Percentiles rank a stretch among this genome's conserved stretches.
These are phyloP conservation scores for Poecilobothrus nobilitatus DNA, from an alignment of 2,888 invertebrate species.

Conservation along the genomic window DNA sequence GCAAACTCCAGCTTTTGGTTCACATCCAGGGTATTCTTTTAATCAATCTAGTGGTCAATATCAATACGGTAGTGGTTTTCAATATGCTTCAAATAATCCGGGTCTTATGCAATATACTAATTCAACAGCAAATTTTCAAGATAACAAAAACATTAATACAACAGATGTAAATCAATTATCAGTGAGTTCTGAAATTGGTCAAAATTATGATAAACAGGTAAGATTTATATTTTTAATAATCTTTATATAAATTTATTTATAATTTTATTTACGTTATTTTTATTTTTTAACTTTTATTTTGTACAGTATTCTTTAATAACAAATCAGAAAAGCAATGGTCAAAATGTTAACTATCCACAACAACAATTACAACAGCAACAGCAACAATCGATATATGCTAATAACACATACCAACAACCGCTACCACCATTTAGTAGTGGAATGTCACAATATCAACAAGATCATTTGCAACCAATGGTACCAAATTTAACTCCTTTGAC, in stretches of 20 bases:
- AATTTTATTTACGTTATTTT: too few species aligned
- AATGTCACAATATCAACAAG: conserved; percentile 14
- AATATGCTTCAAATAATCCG: conserved; percentile 34
- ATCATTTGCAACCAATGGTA: conserved; percentile 13
- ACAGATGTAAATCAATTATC: conserved; percentile 17
- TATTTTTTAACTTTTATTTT: background rate
- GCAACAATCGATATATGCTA: background rate
- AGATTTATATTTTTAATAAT: background rate
- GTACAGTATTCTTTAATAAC: background rate
- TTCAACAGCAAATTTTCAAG: conserved; percentile 26
- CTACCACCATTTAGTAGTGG: background rate
- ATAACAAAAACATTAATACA: conserved; percentile 18
- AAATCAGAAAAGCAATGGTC: background rate
- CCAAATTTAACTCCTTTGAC: conserved; percentile 23
- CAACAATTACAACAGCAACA: background rate
- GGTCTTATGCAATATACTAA: conserved; percentile 33
- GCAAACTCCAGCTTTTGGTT: background rate
- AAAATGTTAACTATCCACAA: background rate
- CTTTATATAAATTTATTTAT: too few species aligned
- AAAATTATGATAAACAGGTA: conserved; percentile 18
- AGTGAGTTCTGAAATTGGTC: conserved; percentile 14
- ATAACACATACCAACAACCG: background rate
- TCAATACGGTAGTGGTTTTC: conserved; percentile 56
- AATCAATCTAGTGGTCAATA: conserved; percentile 50
- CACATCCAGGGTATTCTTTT: conserved; percentile 55